Conservation (phyloP, 2,888 invertebrate species). For the Leucoma salicis region DNA sequence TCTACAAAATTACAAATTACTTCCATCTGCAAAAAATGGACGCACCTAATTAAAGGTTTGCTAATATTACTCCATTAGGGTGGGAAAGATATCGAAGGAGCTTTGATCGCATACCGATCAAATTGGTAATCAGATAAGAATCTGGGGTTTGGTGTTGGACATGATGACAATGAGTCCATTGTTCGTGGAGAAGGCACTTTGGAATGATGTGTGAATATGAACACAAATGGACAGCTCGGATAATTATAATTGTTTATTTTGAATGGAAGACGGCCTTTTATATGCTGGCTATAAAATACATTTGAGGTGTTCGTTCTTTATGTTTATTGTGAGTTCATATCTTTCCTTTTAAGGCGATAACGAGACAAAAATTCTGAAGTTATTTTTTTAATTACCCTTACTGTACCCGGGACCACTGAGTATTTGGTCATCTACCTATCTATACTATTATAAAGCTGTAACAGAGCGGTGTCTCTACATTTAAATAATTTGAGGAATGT, state of each 20-base stretch:
- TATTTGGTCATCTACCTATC: no score
- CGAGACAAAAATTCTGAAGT: not conserved
- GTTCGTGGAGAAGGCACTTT: constrained; percentile 43
- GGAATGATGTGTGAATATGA: constrained; percentile 20
- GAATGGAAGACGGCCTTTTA: not conserved
- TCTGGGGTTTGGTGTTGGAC: constrained; percentile 59
- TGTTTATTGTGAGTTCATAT: not conserved
- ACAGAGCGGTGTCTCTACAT: no score
- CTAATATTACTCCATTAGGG: constrained; percentile 66
- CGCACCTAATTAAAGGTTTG: constrained; percentile 42
- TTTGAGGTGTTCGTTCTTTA: not conserved
- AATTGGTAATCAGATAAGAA: constrained; percentile 76
- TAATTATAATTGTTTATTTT: constrained; percentile 9
- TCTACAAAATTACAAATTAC: constrained; percentile 21
- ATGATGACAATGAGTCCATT: constrained; percentile 34
- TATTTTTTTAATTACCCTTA: no score
- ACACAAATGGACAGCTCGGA: not conserved
- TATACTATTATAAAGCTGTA: no score
- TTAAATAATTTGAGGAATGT: no score
- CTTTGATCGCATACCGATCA: constrained; percentile 69
- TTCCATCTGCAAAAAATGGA: constrained; percentile 34
- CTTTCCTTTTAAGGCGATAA: not conserved
- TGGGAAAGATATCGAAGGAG: constrained; percentile 59
- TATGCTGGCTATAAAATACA: not conserved
- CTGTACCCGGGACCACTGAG: no score